Conservation (phyloP, 2,113 vertebrate genomes). For the Syrrhaptes paradoxus region DNA sequence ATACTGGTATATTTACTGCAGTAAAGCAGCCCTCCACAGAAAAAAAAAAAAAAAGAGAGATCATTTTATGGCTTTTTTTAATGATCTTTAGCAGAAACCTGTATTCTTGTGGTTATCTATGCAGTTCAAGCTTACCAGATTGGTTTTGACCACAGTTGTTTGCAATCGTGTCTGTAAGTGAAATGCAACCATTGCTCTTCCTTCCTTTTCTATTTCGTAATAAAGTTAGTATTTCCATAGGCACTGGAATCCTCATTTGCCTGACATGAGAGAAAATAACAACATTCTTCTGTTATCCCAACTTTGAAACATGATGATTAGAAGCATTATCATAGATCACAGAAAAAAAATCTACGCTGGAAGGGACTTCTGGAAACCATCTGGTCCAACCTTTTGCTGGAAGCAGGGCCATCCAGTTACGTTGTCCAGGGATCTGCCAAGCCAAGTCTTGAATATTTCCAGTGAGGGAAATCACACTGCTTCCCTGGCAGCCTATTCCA, state of each 20-base stretch:
- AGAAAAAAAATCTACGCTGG: neutral
- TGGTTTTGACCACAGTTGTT: neutral
- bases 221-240: neutral
- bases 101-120: neutral
- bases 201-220: conserved; percentile 24
- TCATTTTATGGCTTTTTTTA: neutral
- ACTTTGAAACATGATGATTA: conserved; percentile 1
- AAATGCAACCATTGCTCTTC: conserved; percentile 7
- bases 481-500: neutral
- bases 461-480: neutral
- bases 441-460: neutral
- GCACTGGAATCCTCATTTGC: conserved; percentile 31
- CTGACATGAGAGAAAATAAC: conserved; percentile 25
- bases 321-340: neutral
- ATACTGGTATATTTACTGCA: neutral
- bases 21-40: neutral
- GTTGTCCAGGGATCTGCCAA: neutral
- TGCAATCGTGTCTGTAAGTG: neutral
- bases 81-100: neutral
- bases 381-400: neutral
- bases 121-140: neutral
- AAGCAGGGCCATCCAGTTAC: neutral
- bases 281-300: neutral
- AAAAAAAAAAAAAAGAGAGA: neutral
- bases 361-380: conserved; percentile 38